These are phyloP conservation scores for Styela plicata DNA, from an alignment of 23 tunicate species.

Conservation along the genomic window DNA sequence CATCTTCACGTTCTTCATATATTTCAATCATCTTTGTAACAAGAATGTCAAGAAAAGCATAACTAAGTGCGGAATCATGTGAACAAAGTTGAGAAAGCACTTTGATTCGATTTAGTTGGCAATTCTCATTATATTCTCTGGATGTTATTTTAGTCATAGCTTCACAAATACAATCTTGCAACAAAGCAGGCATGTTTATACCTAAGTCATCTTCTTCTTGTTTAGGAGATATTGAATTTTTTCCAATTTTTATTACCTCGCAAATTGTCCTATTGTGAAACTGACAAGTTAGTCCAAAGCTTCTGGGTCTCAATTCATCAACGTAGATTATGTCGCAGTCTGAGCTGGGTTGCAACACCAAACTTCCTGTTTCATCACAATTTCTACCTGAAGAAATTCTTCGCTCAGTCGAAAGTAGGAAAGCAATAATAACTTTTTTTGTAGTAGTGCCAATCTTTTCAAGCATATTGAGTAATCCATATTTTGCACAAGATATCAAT, in stretches of 20 bases:
- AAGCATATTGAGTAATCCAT: constrained; percentile 33
- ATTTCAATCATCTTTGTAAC: constrained; percentile 9
- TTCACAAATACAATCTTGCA: constrained; percentile 24
- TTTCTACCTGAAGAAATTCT: background rate
- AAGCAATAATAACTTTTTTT: constrained; percentile 38
- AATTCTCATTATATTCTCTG: background rate
- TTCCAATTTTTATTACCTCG: constrained; percentile 34
- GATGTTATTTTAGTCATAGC: constrained; percentile 38
- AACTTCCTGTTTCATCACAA: background rate
- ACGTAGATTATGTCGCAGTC: constrained; percentile 38
- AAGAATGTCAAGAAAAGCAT: constrained; percentile 25
- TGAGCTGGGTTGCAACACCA: constrained; percentile 32
- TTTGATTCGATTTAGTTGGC: background rate
- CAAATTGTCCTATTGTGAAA: constrained; percentile 32
- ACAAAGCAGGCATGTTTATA: constrained; percentile 26
- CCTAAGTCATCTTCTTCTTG: constrained; percentile 9
- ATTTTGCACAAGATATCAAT: constrained; percentile 72
- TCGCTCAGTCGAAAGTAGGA: constrained; percentile 61
- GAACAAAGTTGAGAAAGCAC: background rate
- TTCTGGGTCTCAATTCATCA: constrained; percentile 63
- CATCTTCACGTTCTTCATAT: constrained; percentile 24
- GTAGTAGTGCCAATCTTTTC: background rate
- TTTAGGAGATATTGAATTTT: background rate
- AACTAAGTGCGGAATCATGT: background rate
- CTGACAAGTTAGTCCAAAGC: constrained; percentile 34